phyloP scores from a whole-genome alignment of 2,113 vertebrate genomes.

The Pollimyrus isidori region DNA sequence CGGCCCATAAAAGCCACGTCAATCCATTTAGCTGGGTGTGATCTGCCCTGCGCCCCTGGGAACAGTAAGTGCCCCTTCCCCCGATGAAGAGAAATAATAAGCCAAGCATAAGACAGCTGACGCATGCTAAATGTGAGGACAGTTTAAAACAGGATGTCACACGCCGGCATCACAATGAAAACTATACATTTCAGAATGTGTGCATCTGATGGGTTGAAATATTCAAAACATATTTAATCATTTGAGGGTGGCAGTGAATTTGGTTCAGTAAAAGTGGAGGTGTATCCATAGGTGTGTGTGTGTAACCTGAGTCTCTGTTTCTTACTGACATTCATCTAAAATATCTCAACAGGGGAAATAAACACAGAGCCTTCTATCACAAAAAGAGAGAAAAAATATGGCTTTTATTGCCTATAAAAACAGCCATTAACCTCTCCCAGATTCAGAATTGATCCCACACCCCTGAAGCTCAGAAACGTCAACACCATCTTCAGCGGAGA shows the following conservation, averaged over 20 bases:
- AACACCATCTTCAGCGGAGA: neutral
- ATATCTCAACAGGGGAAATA: neutral
- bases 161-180: neutral
- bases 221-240: neutral
- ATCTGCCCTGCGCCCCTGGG: neutral
- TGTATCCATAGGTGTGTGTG: neutral
- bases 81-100: neutral
- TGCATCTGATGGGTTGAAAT: neutral
- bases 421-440: neutral
- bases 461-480: neutral
- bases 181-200: neutral
- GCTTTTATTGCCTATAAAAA: constrained; percentile 11
- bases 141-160: neutral
- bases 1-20: constrained; percentile 1
- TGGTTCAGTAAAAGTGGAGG: neutral
- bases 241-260: neutral
- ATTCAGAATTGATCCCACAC: neutral
- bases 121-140: neutral
- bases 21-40: neutral
- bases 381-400: neutral
- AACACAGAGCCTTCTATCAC: neutral
- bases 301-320: neutral
- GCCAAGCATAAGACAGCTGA: neutral
- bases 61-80: neutral
- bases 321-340: neutral